Evolutionary conservation across 2,888 invertebrate species (phyloP), one percentile per base, ranked within the genome.

Genomic region (Drosophila niveifrons): DNA sequence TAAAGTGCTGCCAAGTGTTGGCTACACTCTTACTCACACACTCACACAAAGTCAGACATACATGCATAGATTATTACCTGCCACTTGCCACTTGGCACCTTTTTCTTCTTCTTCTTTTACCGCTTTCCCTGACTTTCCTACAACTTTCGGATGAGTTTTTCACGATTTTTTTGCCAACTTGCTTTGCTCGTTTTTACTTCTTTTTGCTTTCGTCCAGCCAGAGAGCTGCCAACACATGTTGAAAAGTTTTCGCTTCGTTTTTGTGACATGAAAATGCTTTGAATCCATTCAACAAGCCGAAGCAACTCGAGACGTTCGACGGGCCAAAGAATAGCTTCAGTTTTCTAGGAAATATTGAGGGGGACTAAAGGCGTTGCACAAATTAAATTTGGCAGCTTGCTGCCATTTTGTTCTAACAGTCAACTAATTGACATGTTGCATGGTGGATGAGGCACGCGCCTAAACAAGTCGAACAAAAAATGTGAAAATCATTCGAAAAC

Each of bases 61-160:
- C 88, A 84, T 89, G 83, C 83, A 83, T 83, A 84, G 90, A 88
- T 84, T 84, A 88, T 84, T 88, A 85, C 88, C 90, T 84, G 90
- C 88, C 86, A 89, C 84, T 84, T 84, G 88, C 86, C 85, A 89
- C 88, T 84, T 88, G 86, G 89, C 88, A 88, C 82, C 85, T 88
- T 71, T 55, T 65, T 66, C 65, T 63, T 65, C n/a, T 65, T 66
- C 65, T 63, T 23, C 23, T 46, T 61, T 47, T 61, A 50, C 10
- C 62, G 6, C 23, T 23, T 23, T 23, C 23, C 23, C 23, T 23
- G 23, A 31, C 50, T 71, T 59, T 55, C 56, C 51, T 48, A 47
- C 59, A 70, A 75, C 72, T 87, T 89, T 87, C 75, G 64, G 61
- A 78, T 75, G 89, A 87, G 85, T 89, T 83, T 87, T 78, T 78